These are phyloP conservation scores for Cephalotes varians DNA, from an alignment of 2,888 invertebrate genomes.

Conservation along the genomic window DNA sequence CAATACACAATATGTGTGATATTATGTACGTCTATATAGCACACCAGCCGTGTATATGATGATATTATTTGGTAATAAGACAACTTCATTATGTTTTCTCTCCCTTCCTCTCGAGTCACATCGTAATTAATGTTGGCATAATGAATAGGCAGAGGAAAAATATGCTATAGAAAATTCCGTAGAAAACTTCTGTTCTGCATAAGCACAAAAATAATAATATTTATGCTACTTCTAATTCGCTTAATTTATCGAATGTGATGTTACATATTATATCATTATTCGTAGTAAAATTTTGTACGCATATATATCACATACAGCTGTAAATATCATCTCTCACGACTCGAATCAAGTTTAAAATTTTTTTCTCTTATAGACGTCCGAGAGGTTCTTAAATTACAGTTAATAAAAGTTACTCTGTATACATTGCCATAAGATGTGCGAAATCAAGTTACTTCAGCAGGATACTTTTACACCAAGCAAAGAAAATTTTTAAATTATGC, in stretches of 20 bases:
- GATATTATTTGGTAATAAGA: conserved; percentile 44
- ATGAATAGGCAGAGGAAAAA: conserved; percentile 37
- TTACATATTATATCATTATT: not conserved
- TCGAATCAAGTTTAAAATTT: not conserved
- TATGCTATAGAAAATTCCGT: conserved; percentile 14
- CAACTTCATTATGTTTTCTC: not conserved
- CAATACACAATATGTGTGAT: not conserved
- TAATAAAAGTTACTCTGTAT: not conserved
- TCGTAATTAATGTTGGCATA: conserved; percentile 49
- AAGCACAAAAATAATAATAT: conserved; percentile 1
- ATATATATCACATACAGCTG: not conserved
- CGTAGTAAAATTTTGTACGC: not conserved
- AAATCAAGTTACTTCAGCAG: not conserved
- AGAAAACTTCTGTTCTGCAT: not conserved
- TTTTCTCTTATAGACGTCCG: not conserved
- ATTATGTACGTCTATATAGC: not conserved
- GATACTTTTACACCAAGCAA: not conserved
- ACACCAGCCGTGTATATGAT: no score
- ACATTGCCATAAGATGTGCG: not conserved
- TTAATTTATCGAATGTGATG: conserved; percentile 7
- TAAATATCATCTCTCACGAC: not conserved
- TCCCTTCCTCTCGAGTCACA: not conserved
- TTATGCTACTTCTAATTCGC: not conserved
- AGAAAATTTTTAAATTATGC: not conserved
- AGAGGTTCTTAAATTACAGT: conserved; percentile 9